These are phyloP conservation scores for Passer domesticus DNA, from an alignment of 2,113 vertebrate species.

Conservation along the genomic window DNA sequence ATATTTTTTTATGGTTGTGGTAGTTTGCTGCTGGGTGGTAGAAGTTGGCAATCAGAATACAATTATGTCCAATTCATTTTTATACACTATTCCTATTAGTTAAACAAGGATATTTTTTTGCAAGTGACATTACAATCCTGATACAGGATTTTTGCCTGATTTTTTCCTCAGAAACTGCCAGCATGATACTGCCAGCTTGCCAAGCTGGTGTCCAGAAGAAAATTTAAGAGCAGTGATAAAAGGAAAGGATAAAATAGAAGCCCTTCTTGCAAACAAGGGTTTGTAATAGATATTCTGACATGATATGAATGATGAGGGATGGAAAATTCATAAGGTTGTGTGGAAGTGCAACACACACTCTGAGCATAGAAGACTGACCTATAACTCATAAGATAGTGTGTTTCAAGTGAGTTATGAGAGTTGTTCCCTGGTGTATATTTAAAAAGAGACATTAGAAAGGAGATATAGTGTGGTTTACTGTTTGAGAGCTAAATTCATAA, in stretches of 20 bases:
- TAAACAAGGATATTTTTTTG: slow-evolving; percentile 21
- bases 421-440: slow-evolving; percentile 6
- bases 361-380: neutral
- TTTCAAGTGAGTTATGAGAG: slow-evolving; percentile 26
- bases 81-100: neutral
- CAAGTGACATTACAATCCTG: neutral
- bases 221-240: slow-evolving; percentile 53
- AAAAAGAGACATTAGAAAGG: slow-evolving; percentile 28
- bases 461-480: slow-evolving; percentile 7
- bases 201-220: slow-evolving; percentile 25
- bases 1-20: neutral
- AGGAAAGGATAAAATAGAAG: slow-evolving; percentile 36
- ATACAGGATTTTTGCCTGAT: neutral
- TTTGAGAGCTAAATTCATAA: slow-evolving; percentile 13
- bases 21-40: neutral
- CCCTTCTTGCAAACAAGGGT: slow-evolving; percentile 17
- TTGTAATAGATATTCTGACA: slow-evolving; percentile 55
- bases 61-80: slow-evolving; percentile 4
- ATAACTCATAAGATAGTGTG: slow-evolving; percentile 44
- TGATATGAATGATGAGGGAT: slow-evolving; percentile 13
- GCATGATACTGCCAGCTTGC: neutral
- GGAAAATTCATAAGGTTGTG: slow-evolving; percentile 50
- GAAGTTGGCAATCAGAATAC: neutral
- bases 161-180: slow-evolving; percentile 27
- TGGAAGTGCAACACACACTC: slow-evolving; percentile 16